phyloP scores from a whole-genome alignment of 92 coral and sea anemone species.

The Phymanthus crucifer region DNA sequence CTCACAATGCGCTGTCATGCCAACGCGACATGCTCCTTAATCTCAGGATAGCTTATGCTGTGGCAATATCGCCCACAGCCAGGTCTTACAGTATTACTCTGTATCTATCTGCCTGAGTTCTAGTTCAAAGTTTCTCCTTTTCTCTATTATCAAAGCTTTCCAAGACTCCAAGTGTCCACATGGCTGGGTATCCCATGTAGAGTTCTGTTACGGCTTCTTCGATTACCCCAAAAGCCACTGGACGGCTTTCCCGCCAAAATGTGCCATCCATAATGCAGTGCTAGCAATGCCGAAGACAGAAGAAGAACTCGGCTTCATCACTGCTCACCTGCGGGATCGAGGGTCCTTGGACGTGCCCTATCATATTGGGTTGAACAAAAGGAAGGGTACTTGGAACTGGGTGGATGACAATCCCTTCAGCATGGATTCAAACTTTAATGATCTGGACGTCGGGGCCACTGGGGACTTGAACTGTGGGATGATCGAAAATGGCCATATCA shows the following conservation, averaged over 20 bases:
- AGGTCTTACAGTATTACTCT: neutral
- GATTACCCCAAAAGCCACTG: constrained; percentile 50
- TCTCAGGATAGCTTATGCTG: too few species aligned
- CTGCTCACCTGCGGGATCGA: constrained; percentile 41
- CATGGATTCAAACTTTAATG: constrained; percentile 30
- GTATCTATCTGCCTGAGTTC: too few species aligned
- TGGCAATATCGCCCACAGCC: too few species aligned
- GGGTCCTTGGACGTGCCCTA: constrained; percentile 39
- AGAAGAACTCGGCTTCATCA: constrained; percentile 70
- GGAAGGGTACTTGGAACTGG: constrained; percentile 72
- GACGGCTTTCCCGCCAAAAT: constrained; percentile 62
- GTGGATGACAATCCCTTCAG: constrained; percentile 55
- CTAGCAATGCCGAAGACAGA: constrained; percentile 93
- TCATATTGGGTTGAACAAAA: constrained; percentile 68
- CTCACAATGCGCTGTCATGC: too few species aligned
- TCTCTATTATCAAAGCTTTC: constrained; percentile 36
- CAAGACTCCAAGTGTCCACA: constrained; percentile 56
- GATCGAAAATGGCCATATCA: constrained; percentile 51
- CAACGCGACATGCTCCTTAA: too few species aligned
- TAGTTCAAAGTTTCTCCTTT: too few species aligned
- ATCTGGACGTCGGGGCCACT: constrained; percentile 6
- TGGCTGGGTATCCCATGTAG: constrained; percentile 71
- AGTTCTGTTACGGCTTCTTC: constrained; percentile 77
- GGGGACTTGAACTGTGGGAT: constrained; percentile 54
- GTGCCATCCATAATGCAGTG: constrained; percentile 59